Percentiles rank a stretch among this genome's conserved stretches.
Evolutionary conservation across 2,113 vertebrate genomes (phyloP).

Genomic region (Clarias batrachus): DNA sequence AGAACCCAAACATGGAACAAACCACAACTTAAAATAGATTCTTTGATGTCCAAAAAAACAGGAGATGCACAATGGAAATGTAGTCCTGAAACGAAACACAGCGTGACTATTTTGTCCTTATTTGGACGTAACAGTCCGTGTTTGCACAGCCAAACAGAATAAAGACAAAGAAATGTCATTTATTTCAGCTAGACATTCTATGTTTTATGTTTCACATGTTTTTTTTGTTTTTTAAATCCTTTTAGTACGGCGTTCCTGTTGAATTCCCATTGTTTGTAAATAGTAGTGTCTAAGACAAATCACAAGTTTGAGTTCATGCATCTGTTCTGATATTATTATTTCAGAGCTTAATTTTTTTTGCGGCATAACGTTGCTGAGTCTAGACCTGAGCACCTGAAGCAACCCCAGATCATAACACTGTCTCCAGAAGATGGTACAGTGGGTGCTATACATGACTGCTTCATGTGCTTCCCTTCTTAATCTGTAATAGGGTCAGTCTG

Average conservation of each 20-base stretch:
- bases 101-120: constrained; percentile 3
- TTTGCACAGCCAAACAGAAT: background rate
- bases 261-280: background rate
- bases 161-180: background rate
- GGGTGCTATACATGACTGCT: too few relatives aligned
- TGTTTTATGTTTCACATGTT: background rate
- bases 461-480: too few relatives aligned
- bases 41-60: constrained; percentile 41
- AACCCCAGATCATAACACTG: too few relatives aligned
- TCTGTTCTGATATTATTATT: background rate
- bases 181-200: background rate
- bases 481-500: too few relatives aligned
- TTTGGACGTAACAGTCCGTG: background rate
- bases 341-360: background rate
- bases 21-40: constrained; percentile 12
- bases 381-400: too few relatives aligned
- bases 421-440: too few relatives aligned
- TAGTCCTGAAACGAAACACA: constrained; percentile 3
- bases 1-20: constrained; percentile 25
- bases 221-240: background rate
- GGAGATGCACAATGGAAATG: constrained; percentile 18
- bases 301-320: background rate
- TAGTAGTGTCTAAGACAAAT: background rate
- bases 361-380: too few relatives aligned
- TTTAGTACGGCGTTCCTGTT: background rate